These are phyloP conservation scores for Monochamus alternatus DNA, from an alignment of 2,888 invertebrate species.

Conservation along the genomic window DNA sequence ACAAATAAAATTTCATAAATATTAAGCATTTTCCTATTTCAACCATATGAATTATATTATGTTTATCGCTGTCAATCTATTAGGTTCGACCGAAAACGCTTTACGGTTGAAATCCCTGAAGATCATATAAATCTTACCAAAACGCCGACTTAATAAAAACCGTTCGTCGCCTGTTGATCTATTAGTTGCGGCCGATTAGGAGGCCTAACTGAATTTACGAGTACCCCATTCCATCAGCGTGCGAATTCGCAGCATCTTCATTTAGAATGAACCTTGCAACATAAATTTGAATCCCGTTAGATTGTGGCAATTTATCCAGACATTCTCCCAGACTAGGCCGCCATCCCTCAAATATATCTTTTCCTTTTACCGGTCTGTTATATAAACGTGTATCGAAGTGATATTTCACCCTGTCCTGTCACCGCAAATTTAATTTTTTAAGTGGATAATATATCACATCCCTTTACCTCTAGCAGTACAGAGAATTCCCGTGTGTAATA, in stretches of 20 bases:
- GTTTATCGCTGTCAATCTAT: too few species aligned
- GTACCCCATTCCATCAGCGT: too few species aligned
- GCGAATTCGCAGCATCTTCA: background rate
- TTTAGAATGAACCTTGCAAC: background rate
- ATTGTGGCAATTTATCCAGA: background rate
- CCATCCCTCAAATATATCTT: background rate
- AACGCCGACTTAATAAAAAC: too few species aligned
- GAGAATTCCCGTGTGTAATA: background rate
- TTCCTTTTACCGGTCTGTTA: background rate
- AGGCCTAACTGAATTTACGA: too few species aligned
- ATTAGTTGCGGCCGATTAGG: too few species aligned
- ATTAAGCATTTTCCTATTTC: too few species aligned
- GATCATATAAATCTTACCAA: too few species aligned
- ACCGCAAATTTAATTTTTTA: constrained; percentile 7
- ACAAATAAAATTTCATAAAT: too few species aligned
- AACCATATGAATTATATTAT: too few species aligned
- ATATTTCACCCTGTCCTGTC: constrained; percentile 8
- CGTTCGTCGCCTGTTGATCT: too few species aligned
- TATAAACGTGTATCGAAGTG: constrained; percentile 3
- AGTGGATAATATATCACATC: constrained; percentile 7
- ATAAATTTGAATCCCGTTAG: background rate
- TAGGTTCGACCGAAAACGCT: too few species aligned
- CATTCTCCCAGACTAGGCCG: background rate
- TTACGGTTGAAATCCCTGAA: too few species aligned
- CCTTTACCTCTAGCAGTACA: background rate